Percentiles rank a stretch among this genome's conserved stretches.
These are phyloP conservation scores for Epinotia brunnichana DNA, from an alignment of 2,888 invertebrate genomes.

Conservation along the genomic window DNA sequence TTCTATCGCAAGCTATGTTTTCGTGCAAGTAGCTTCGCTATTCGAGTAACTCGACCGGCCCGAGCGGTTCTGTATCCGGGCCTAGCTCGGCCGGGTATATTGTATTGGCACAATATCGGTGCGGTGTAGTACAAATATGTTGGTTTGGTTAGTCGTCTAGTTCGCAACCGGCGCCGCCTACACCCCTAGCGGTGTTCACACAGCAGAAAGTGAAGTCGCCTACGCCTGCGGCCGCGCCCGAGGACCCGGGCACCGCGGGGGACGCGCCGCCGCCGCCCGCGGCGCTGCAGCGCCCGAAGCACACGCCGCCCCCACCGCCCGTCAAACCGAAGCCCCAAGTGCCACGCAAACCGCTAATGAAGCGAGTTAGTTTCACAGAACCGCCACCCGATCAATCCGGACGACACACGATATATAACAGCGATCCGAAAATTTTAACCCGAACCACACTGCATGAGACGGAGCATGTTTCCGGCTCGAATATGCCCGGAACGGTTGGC, in stretches of 20 bases:
- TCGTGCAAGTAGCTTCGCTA: constrained; percentile 76
- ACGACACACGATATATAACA: constrained; percentile 55
- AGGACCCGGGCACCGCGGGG: constrained; percentile 56
- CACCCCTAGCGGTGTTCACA: constrained; percentile 73
- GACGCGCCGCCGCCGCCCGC: constrained; percentile 51
- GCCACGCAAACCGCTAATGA: constrained; percentile 77
- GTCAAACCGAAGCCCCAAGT: constrained; percentile 76
- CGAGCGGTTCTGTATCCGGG: constrained; percentile 12
- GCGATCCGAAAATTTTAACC: constrained; percentile 58
- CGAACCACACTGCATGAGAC: constrained; percentile 62
- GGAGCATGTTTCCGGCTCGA: constrained; percentile 63
- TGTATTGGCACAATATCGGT: constrained; percentile 59
- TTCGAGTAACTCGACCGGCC: constrained; percentile 28
- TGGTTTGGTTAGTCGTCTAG: constrained; percentile 81
- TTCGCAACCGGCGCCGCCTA: constrained; percentile 67
- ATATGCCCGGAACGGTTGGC: constrained; percentile 55
- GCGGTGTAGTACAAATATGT: constrained; percentile 68
- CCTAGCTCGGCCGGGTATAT: constrained; percentile 43
- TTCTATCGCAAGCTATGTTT: constrained; percentile 59
- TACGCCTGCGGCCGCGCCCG: constrained; percentile 53
- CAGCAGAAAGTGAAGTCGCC: constrained; percentile 68
- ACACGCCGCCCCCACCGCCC: constrained; percentile 67
- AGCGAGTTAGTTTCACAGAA: constrained; percentile 81
- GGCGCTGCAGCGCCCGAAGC: constrained; percentile 55
- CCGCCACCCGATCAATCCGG: constrained; percentile 64